phyloP scores from a whole-genome alignment of 2,888 invertebrate species.

The Cordilura impudica region DNA sequence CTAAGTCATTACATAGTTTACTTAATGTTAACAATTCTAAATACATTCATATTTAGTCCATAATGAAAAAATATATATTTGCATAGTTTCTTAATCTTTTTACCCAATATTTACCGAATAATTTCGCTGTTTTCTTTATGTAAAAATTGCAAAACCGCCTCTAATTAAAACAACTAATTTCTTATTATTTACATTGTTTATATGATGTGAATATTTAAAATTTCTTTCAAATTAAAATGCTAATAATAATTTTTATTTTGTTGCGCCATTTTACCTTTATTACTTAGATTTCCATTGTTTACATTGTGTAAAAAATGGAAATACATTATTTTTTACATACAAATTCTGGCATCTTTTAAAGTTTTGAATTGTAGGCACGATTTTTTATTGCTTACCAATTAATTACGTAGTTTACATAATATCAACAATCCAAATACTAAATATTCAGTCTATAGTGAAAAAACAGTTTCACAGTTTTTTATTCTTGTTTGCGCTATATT shows the following conservation, averaged over 20 bases:
- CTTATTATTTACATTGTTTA: background rate
- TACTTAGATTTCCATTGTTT: background rate
- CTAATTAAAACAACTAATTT: too few relatives aligned
- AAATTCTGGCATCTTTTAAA: too few relatives aligned
- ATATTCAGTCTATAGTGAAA: too few relatives aligned
- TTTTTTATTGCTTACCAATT: too few relatives aligned
- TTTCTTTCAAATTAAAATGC: background rate
- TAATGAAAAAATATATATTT: background rate
- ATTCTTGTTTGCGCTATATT: too few relatives aligned
- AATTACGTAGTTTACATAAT: too few relatives aligned
- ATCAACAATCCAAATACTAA: too few relatives aligned
- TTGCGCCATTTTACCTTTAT: background rate
- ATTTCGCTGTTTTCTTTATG: background rate
- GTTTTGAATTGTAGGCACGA: too few relatives aligned
- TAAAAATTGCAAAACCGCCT: conserved; percentile 12
- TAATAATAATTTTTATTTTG: too few relatives aligned
- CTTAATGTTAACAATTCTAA: background rate
- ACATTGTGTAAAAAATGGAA: background rate
- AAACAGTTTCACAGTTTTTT: too few relatives aligned
- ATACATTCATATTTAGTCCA: background rate
- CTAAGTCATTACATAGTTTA: background rate
- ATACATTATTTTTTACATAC: background rate
- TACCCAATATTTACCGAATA: too few relatives aligned
- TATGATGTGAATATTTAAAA: background rate
- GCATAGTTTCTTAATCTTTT: too few relatives aligned